Conservation (phyloP, 2,113 vertebrate species). For the Mystacornis crossleyi region DNA sequence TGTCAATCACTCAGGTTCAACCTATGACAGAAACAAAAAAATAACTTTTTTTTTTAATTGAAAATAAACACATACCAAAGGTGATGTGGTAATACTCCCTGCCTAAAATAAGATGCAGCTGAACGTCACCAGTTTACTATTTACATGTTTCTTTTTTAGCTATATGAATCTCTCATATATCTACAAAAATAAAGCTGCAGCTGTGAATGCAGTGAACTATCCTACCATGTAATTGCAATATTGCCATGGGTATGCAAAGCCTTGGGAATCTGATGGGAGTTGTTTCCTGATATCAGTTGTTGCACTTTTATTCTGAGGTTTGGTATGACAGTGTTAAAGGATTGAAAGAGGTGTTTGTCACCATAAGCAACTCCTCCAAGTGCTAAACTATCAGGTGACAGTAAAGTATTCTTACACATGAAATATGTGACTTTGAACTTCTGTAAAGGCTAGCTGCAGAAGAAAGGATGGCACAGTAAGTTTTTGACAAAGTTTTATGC, state of each 20-base stretch:
- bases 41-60: not conserved
- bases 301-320: not conserved
- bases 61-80: not conserved
- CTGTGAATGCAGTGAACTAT: not conserved
- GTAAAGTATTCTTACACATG: not conserved
- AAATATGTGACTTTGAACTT: not conserved
- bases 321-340: not conserved
- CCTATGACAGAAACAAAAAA: too few relatives aligned
- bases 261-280: not conserved
- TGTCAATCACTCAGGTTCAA: too few relatives aligned
- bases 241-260: accelerated
- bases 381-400: not conserved
- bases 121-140: not conserved
- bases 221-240: not conserved
- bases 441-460: not conserved
- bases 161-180: not conserved
- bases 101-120: not conserved
- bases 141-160: not conserved
- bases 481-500: not conserved
- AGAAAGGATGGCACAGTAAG: not conserved
- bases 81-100: not conserved
- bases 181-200: not conserved
- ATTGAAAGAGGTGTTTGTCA: not conserved
- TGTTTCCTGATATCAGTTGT: not conserved
- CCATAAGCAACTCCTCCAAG: not conserved